Conservation (phyloP, 2,797 vertebrate species). For the Diglossa cyanea region DNA sequence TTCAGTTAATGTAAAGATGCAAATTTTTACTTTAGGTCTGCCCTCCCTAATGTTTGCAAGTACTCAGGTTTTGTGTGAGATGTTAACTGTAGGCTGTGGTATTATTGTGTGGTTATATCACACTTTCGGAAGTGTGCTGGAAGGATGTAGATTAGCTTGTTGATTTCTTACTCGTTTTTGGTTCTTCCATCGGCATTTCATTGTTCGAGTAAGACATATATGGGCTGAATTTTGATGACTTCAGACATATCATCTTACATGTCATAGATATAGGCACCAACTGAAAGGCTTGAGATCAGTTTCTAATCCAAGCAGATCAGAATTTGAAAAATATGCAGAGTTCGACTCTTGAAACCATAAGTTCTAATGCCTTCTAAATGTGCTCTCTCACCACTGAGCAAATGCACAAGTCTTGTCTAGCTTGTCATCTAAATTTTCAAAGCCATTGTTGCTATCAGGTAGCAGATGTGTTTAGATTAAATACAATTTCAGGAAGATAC, state of each 20-base stretch:
- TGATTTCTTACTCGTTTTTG: background rate
- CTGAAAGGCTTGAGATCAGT: background rate
- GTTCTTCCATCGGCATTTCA: conserved; percentile 1
- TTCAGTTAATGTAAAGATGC: background rate
- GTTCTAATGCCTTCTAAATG: background rate
- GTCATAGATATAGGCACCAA: background rate
- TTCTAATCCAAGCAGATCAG: background rate
- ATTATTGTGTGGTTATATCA: conserved; percentile 26
- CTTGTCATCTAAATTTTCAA: background rate
- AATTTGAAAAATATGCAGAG: background rate
- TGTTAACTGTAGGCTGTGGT: background rate
- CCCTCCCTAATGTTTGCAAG: background rate
- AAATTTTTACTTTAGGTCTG: background rate
- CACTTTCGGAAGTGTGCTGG: conserved; percentile 28
- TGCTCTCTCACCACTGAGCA: background rate
- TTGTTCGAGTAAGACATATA: background rate
- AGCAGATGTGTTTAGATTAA: background rate
- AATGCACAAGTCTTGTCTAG: background rate
- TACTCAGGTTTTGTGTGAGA: background rate
- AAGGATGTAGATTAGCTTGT: conserved; percentile 45
- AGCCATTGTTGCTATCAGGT: background rate
- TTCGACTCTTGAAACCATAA: background rate
- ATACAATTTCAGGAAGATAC: background rate
- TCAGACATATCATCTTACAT: background rate
- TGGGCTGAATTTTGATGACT: background rate